Evolutionary conservation across 2,113 vertebrate species (phyloP).

Genomic region (Thinocorus orbignyianus): DNA sequence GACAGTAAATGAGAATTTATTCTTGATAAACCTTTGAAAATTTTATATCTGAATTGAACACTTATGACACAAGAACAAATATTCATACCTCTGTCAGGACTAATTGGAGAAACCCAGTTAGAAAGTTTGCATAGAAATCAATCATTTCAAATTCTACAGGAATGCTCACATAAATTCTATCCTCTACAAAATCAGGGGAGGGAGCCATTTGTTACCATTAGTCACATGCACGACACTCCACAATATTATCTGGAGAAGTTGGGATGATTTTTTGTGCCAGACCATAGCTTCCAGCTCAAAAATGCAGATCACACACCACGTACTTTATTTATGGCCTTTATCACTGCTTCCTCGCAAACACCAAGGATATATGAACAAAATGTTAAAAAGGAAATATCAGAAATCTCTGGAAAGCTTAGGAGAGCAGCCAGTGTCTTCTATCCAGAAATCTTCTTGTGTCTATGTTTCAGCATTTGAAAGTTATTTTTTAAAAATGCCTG

Average conservation of each 20-base stretch:
- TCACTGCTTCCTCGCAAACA: background rate
- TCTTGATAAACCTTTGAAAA: background rate
- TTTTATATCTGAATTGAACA: background rate
- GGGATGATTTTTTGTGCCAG: background rate
- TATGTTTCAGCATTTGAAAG: background rate
- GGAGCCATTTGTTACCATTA: constrained; percentile 30
- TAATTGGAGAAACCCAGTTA: background rate
- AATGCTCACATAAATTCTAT: background rate
- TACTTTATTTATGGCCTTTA: constrained; percentile 15
- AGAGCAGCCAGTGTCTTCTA: background rate
- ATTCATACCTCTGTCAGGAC: background rate
- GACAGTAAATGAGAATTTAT: background rate
- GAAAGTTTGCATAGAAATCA: constrained; percentile 9
- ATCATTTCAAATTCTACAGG: background rate
- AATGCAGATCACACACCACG: background rate
- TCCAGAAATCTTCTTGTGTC: background rate
- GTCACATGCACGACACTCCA: background rate
- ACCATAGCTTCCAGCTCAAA: background rate
- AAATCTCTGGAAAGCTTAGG: background rate
- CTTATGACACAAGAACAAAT: background rate
- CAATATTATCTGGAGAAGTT: background rate
- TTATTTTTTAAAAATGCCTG: background rate
- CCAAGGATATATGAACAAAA: background rate
- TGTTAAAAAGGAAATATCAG: background rate
- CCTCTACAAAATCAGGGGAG: background rate